Conservation (phyloP, 2,113 vertebrate genomes). For the Callopanchax toddi region DNA sequence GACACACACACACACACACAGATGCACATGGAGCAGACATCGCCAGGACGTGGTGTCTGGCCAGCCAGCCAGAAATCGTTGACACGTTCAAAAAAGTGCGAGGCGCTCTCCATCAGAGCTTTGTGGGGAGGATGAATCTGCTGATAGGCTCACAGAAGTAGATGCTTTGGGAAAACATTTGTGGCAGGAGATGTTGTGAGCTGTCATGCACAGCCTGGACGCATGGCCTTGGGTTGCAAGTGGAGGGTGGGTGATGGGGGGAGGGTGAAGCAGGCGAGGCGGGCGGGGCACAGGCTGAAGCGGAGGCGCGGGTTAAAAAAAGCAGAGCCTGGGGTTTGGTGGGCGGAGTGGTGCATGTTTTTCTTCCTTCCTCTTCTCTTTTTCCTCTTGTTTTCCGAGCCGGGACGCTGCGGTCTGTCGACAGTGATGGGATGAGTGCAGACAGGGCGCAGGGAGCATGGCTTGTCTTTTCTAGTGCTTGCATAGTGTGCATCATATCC, state of each 20-base stretch:
- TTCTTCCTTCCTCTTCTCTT: conserved; percentile 3
- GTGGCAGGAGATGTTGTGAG: conserved; percentile 82
- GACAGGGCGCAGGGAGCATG: conserved; percentile 77
- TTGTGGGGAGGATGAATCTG: conserved; percentile 81
- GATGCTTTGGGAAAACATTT: conserved; percentile 86
- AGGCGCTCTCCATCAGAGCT: conserved; percentile 78
- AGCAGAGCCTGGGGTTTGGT: conserved; percentile 85
- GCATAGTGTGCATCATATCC: conserved; percentile 72
- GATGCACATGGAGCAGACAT: conserved; percentile 63
- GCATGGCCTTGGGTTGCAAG: conserved; percentile 78
- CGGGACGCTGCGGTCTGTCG: conserved; percentile 58
- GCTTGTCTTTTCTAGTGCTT: conserved; percentile 81
- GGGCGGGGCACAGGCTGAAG: conserved; percentile 44
- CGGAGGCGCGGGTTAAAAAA: conserved; percentile 70
- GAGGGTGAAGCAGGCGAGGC: conserved; percentile 24
- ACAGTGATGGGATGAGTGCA: conserved; percentile 75
- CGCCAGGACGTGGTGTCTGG: conserved; percentile 76
- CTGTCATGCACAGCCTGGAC: conserved; percentile 80
- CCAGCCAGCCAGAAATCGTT: conserved; percentile 89
- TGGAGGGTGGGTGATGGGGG: conserved; percentile 43
- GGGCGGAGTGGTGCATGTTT: conserved; percentile 77
- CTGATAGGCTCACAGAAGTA: conserved; percentile 84
- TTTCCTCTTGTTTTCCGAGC: conserved; percentile 57
- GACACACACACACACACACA: conserved; percentile 10
- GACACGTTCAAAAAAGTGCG: conserved; percentile 87